These are phyloP conservation scores for Falco columbarius DNA, from an alignment of 2,797 vertebrate genomes.

Conservation along the genomic window DNA sequence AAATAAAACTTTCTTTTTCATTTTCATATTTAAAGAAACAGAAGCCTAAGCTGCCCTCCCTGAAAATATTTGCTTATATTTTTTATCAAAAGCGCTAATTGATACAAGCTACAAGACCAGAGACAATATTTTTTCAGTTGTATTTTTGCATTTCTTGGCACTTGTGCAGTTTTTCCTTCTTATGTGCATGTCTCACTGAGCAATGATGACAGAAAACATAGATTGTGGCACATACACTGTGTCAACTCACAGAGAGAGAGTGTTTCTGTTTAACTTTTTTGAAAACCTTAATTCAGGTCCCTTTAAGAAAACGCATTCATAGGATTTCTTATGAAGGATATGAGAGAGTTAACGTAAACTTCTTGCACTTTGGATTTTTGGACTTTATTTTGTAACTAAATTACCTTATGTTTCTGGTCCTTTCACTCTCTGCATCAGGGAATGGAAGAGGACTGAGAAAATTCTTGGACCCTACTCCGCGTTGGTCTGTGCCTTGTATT, in stretches of 20 bases:
- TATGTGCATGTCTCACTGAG: neutral
- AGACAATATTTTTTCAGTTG: neutral
- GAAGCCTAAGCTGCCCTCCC: neutral
- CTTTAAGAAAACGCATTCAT: neutral
- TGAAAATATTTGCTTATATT: neutral
- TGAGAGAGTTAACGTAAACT: neutral
- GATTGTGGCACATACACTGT: neutral
- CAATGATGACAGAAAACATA: neutral
- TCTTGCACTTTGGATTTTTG: neutral
- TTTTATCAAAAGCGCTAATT: neutral
- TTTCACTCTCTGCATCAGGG: neutral
- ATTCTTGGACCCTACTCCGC: accelerated
- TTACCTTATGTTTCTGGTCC: neutral
- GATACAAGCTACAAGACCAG: neutral
- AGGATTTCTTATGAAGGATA: accelerated
- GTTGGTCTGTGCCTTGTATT: neutral
- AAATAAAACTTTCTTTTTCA: neutral
- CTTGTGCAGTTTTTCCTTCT: neutral
- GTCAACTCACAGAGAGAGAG: neutral
- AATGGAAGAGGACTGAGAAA: neutral
- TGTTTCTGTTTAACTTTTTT: neutral
- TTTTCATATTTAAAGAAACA: neutral
- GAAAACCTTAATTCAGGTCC: neutral
- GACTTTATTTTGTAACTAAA: neutral
- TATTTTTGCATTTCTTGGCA: neutral